phyloP scores from a whole-genome alignment of 2,888 invertebrate species.

The Drosophila nigritarsus region DNA sequence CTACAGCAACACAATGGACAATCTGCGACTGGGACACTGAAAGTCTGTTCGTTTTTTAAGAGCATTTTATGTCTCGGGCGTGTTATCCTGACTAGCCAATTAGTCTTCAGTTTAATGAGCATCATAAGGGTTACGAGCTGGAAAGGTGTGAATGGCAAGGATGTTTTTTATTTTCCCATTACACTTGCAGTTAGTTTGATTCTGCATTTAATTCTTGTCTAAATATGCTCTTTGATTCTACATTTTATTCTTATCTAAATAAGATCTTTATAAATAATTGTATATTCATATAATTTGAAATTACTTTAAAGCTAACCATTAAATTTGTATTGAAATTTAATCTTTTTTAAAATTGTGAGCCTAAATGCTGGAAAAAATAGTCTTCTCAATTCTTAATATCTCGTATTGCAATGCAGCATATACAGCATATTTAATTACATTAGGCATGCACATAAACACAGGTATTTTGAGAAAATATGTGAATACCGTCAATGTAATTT shows the following conservation, averaged over 20 bases:
- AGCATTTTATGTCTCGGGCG: conserved; percentile 17
- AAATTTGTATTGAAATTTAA: background rate
- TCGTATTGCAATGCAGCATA: background rate
- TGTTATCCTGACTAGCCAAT: conserved; percentile 47
- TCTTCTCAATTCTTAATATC: background rate
- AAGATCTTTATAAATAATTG: background rate
- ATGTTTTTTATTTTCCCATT: background rate
- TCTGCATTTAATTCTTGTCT: background rate
- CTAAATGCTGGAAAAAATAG: background rate
- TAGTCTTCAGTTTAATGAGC: conserved; percentile 46
- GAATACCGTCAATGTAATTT: background rate
- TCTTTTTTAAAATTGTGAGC: background rate
- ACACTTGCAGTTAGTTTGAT: conserved; percentile 1
- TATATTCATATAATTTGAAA: background rate
- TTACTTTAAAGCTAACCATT: background rate
- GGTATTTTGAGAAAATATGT: too few relatives aligned
- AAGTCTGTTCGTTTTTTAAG: conserved; percentile 20
- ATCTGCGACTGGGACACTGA: conserved; percentile 1
- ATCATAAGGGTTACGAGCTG: conserved; percentile 22
- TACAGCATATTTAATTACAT: background rate
- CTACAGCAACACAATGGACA: conserved; percentile 1
- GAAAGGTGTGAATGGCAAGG: conserved; percentile 31
- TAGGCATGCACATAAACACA: background rate
- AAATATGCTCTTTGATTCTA: background rate
- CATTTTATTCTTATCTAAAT: background rate